Evolutionary conservation across 2,888 invertebrate genomes (phyloP).

Genomic region (Biston betularia): DNA sequence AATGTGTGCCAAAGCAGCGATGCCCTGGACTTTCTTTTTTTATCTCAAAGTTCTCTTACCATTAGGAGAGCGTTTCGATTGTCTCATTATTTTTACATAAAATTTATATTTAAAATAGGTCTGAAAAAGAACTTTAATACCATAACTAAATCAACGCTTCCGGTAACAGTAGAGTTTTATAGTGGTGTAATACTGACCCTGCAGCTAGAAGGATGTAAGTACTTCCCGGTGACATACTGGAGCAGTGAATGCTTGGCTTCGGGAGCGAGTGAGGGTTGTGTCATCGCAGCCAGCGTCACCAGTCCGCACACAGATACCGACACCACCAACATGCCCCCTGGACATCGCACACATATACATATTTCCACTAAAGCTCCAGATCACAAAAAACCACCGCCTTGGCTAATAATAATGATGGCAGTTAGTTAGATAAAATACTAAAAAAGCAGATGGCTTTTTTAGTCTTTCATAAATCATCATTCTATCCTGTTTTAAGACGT

Average conservation of each 20-base stretch:
- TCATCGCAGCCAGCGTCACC: constrained; percentile 96
- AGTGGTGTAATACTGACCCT: constrained; percentile 76
- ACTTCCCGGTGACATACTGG: constrained; percentile 97
- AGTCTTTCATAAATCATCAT: too few species aligned
- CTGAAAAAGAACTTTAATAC: neutral
- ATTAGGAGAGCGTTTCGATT: too few species aligned
- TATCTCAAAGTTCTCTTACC: too few species aligned
- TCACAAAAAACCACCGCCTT: neutral
- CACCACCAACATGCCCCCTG: constrained; percentile 95
- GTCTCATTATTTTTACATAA: too few species aligned
- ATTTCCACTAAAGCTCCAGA: neutral
- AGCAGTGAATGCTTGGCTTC: constrained; percentile 95
- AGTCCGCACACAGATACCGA: constrained; percentile 95
- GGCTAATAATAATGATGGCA: too few species aligned
- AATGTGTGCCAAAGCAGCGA: too few species aligned
- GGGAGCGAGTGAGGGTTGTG: constrained; percentile 95
- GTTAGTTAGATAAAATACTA: too few species aligned
- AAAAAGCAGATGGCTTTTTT: too few species aligned
- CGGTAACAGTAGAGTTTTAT: neutral
- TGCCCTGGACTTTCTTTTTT: too few species aligned
- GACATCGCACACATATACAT: constrained; percentile 20
- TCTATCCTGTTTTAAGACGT: too few species aligned
- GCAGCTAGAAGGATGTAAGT: constrained; percentile 95
- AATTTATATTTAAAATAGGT: too few species aligned
- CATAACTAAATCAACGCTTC: neutral